Evolutionary conservation across 1,140 invertebrate genomes (phyloP), one percentile per base, ranked within the genome.

Genomic region (Araneus ventricosus): DNA sequence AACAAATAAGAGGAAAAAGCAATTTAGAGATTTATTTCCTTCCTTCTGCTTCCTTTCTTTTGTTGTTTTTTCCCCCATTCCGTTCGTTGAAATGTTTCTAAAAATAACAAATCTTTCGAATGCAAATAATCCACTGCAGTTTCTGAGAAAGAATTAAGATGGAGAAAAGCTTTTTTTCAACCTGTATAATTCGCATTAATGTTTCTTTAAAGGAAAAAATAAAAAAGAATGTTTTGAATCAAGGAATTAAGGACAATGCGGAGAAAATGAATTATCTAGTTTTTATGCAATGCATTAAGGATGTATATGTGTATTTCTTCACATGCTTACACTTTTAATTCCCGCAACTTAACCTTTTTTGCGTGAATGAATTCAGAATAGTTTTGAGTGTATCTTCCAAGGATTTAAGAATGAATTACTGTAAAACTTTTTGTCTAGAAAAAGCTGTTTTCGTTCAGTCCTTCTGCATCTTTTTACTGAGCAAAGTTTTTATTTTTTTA

Each of bases 171-270:
- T 27, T 34, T 75, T 34, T 70, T 75, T 34, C 20, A 17, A 34
- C 14, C 30, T 20, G 67, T 75, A 34, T 75, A 75, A 75, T 75
- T 75, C 67, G 30, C 67, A 75, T 75, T 75, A 75, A 75, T 37
- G 67, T 30, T 75, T 75, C 67, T 37, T 37, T 75, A 34, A 34
- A 30, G 27, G 30, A 30, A 75, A 5, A 4, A 75, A 75, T 30
- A 67, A n/a, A 30, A 67, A 75, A 34, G 67, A 75, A 20, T 20
- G 30, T 30, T 75, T 30, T 75, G 27, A 14, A n/a, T 8, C 27
- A 10, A 30, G 14, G 67, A 75, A 75, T 75, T 75, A 34, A 75
- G 27, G 34, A 34, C 27, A 75, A 75, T 34, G 10, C 67, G 30
- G 17, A 30, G 10, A 75, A 37, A 75, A 75, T 27, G 20, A 75